Conservation (phyloP, 2,797 vertebrate species). For the Anabas testudineus region DNA sequence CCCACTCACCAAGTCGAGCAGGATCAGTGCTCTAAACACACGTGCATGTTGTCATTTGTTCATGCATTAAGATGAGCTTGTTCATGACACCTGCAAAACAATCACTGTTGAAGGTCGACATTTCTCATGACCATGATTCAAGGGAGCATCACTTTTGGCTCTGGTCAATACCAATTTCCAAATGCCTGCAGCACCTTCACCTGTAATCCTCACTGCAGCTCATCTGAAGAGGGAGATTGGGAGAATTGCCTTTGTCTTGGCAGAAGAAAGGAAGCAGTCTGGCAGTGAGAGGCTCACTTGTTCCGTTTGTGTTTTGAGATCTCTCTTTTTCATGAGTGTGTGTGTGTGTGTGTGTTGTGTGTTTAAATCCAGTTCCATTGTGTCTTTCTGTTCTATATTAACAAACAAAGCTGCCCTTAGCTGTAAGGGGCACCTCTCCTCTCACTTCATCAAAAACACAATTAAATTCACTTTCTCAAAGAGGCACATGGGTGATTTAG, state of each 20-base stretch:
- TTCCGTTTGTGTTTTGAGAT: conserved; percentile 22
- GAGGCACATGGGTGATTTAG: too few species aligned
- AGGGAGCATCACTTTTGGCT: not conserved
- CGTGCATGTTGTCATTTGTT: conserved; percentile 12
- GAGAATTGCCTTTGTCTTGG: conserved; percentile 7
- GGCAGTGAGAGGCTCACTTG: conserved; percentile 1
- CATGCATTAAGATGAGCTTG: conserved; percentile 26
- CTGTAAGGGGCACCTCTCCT: not conserved
- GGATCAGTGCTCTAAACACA: conserved; percentile 56
- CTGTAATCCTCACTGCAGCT: conserved; percentile 2
- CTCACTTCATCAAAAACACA: too few species aligned
- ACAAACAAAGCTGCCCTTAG: not conserved
- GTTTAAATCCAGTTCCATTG: not conserved
- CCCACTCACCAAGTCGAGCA: conserved; percentile 27
- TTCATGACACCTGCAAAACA: conserved; percentile 10
- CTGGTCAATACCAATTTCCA: conserved; percentile 7
- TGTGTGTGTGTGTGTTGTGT: not conserved
- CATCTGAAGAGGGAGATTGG: not conserved
- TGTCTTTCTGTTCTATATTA: conserved; percentile 9
- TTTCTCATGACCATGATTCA: not conserved
- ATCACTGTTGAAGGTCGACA: conserved; percentile 16
- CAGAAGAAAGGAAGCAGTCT: conserved; percentile 12
- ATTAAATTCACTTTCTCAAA: not conserved
- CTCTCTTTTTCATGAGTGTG: conserved; percentile 5
- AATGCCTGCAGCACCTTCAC: not conserved